Evolutionary conservation across 2,888 invertebrate genomes (phyloP).

Genomic region (Noctuana brunneofusca): DNA sequence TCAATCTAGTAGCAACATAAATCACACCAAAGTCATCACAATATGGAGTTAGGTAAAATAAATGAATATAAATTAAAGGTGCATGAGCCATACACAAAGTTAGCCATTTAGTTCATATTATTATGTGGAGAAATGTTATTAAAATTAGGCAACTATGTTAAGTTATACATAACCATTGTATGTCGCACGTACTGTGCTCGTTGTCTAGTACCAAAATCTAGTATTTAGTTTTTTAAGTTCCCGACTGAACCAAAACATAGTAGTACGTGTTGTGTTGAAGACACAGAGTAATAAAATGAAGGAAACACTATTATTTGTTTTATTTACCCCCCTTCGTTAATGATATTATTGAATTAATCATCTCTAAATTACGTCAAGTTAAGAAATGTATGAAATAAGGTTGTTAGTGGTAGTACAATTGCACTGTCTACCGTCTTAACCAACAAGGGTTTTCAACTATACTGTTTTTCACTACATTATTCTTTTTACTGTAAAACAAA

Average conservation of each 20-base stretch:
- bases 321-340: constrained; percentile 32
- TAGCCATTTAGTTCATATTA: constrained; percentile 56
- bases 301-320: constrained; percentile 52
- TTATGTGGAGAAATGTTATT: constrained; percentile 32
- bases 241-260: constrained; percentile 82
- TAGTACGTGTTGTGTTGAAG: constrained; percentile 69
- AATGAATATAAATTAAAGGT: constrained; percentile 49
- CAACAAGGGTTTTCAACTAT: too few relatives aligned
- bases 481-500: too few relatives aligned
- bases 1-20: neutral
- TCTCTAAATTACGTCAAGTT: neutral
- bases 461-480: too few relatives aligned
- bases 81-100: constrained; percentile 64
- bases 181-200: constrained; percentile 55
- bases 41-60: constrained; percentile 38
- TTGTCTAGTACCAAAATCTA: constrained; percentile 75
- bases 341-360: neutral
- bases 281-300: constrained; percentile 72
- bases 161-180: constrained; percentile 38
- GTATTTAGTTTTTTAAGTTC: constrained; percentile 79
- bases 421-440: too few relatives aligned
- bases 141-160: constrained; percentile 25
- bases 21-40: constrained; percentile 12
- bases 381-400: too few relatives aligned
- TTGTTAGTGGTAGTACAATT: too few relatives aligned